Evolutionary conservation across 2,113 vertebrate species (phyloP).

Genomic region (Australoheros scitulus): DNA sequence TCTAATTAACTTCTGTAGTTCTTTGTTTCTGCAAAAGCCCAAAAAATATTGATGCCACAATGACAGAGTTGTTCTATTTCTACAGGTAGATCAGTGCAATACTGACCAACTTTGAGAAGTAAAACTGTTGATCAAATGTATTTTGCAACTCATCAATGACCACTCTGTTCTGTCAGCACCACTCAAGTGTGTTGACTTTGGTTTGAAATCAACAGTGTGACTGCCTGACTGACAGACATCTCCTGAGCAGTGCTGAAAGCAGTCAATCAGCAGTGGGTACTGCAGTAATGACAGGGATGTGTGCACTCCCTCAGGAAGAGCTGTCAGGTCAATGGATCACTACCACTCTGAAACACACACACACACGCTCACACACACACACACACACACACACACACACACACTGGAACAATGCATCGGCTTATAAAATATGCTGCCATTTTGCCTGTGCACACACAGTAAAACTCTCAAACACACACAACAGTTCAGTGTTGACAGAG

Average conservation of each 20-base stretch:
- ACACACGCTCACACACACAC: slow-evolving; percentile 50
- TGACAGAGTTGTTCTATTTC: not conserved
- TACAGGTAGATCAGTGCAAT: slow-evolving; percentile 33
- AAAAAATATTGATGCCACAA: not conserved
- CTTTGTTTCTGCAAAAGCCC: not conserved
- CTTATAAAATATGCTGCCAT: slow-evolving; percentile 52
- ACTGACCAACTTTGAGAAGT: slow-evolving; percentile 15
- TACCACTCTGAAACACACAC: slow-evolving; percentile 64
- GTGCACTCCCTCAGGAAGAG: slow-evolving; percentile 73
- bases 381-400: slow-evolving; percentile 41
- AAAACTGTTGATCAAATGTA: slow-evolving; percentile 28
- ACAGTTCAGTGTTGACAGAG: slow-evolving; percentile 61
- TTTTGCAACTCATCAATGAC: slow-evolving; percentile 42
- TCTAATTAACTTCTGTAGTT: not conserved
- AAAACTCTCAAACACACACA: slow-evolving; percentile 40
- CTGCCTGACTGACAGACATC: slow-evolving; percentile 60
- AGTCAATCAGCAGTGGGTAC: slow-evolving; percentile 75
- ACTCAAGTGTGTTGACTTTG: slow-evolving; percentile 53
- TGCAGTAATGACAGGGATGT: slow-evolving; percentile 72
- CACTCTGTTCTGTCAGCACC: slow-evolving; percentile 37
- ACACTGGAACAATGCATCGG: slow-evolving; percentile 37
- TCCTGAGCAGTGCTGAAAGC: slow-evolving; percentile 69
- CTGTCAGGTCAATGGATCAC: slow-evolving; percentile 81
- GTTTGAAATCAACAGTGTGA: slow-evolving; percentile 65
- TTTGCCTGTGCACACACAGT: slow-evolving; percentile 48